A percentile compares a stretch with the other conserved stretches of the same genome.
Evolutionary conservation across 2,888 invertebrate species (phyloP).

Genomic region (Rhodophaea formosa): DNA sequence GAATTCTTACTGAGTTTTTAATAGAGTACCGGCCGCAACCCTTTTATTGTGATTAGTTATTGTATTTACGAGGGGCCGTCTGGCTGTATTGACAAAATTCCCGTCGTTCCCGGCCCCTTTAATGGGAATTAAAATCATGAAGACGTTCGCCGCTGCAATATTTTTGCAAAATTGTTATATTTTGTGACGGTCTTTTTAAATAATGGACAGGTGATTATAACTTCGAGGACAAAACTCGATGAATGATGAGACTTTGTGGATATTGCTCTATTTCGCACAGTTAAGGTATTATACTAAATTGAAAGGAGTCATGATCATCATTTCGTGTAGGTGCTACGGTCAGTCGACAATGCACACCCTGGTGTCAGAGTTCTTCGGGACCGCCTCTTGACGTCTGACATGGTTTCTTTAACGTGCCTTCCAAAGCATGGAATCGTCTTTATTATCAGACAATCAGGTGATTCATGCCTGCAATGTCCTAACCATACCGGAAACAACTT

Average conservation of each 20-base stretch:
- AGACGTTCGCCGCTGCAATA: slow-evolving; percentile 45
- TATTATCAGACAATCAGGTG: too few species aligned
- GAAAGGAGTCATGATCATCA: too few species aligned
- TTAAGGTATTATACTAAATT: too few species aligned
- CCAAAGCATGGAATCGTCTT: too few species aligned
- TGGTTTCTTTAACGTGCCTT: too few species aligned
- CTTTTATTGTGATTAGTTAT: slow-evolving; percentile 80
- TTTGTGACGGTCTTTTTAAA: slow-evolving; percentile 46
- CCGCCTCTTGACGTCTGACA: too few species aligned
- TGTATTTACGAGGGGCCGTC: slow-evolving; percentile 59
- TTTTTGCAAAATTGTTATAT: slow-evolving; percentile 31
- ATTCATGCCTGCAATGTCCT: too few species aligned
- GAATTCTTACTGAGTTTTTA: slow-evolving; percentile 77
- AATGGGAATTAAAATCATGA: slow-evolving; percentile 70
- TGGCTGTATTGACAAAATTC: slow-evolving; percentile 41
- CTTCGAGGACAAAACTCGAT: not conserved
- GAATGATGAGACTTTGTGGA: not conserved
- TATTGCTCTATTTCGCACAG: not conserved
- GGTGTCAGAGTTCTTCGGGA: too few species aligned
- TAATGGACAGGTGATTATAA: slow-evolving; percentile 50
- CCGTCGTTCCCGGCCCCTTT: slow-evolving; percentile 27
- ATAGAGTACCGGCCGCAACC: slow-evolving; percentile 72
- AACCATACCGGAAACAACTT: too few species aligned
- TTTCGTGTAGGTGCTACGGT: too few species aligned
- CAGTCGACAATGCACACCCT: too few species aligned